These are phyloP conservation scores for Hycleus phaleratus DNA, from an alignment of 1,140 invertebrate genomes.

Conservation along the genomic window DNA sequence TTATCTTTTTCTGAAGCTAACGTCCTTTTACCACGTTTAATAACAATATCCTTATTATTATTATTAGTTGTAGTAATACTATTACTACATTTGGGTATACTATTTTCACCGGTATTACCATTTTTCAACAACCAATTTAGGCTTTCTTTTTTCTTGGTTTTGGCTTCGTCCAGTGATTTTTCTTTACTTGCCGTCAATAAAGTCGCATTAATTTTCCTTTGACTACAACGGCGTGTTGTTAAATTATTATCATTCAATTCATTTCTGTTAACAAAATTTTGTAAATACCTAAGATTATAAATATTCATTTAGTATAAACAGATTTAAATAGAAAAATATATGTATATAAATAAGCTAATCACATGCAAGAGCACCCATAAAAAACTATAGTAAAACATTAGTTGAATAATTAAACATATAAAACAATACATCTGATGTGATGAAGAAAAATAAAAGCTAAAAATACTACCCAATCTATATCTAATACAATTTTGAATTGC, in stretches of 20 bases:
- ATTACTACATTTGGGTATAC: background rate
- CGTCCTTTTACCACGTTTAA: constrained; percentile 35
- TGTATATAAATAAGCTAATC: background rate
- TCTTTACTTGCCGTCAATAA: constrained; percentile 2
- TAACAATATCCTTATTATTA: constrained; percentile 8
- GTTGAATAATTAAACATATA: background rate
- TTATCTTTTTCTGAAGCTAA: constrained; percentile 36
- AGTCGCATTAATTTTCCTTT: constrained; percentile 11
- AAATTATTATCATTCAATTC: constrained; percentile 25
- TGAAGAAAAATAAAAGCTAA: background rate
- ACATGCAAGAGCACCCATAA: constrained; percentile 1
- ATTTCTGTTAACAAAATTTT: constrained; percentile 36
- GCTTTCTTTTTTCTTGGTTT: constrained; percentile 11
- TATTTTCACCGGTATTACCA: background rate
- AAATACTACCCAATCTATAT: background rate
- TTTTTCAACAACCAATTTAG: constrained; percentile 11
- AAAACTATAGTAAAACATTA: background rate
- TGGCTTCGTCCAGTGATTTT: background rate
- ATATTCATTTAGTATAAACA: background rate
- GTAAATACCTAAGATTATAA: background rate
- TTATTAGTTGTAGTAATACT: background rate
- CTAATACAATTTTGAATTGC: background rate
- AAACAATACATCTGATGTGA: background rate
- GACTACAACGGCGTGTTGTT: constrained; percentile 4
- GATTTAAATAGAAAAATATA: background rate